Evolutionary conservation across 2,797 vertebrate species (phyloP).

Genomic region (Pristis pectinata): DNA sequence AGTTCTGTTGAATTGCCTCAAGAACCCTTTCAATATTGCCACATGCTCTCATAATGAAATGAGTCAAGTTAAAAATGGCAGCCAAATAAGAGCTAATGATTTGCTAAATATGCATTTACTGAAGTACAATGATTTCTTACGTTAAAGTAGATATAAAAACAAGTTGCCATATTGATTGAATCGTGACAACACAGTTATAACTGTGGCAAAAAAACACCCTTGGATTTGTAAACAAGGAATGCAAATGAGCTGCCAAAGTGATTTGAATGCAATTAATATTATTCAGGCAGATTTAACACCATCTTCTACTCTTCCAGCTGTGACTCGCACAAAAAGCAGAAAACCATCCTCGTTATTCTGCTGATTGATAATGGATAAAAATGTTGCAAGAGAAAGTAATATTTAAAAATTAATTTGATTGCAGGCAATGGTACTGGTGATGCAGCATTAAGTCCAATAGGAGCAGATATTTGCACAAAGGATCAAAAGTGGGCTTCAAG

Average conservation of each 20-base stretch:
- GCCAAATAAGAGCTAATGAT: too few relatives aligned
- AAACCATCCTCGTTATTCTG: neutral
- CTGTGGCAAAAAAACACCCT: too few relatives aligned
- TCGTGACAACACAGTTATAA: too few relatives aligned
- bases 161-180: too few relatives aligned
- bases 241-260: neutral
- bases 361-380: neutral
- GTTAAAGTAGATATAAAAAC: too few relatives aligned
- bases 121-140: too few relatives aligned
- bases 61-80: too few relatives aligned
- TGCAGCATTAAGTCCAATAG: constrained; percentile 44
- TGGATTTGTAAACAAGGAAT: neutral
- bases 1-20: too few relatives aligned
- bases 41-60: too few relatives aligned
- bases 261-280: neutral
- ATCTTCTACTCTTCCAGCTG: neutral
- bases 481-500: constrained; percentile 49
- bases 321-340: neutral
- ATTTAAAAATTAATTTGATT: constrained; percentile 38
- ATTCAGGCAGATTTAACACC: neutral
- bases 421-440: constrained; percentile 48
- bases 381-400: constrained; percentile 21
- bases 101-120: too few relatives aligned
- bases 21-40: too few relatives aligned
- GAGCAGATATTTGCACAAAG: constrained; percentile 38